Evolutionary conservation across 2,113 vertebrate species (phyloP).

Genomic region (Jacana jacana): DNA sequence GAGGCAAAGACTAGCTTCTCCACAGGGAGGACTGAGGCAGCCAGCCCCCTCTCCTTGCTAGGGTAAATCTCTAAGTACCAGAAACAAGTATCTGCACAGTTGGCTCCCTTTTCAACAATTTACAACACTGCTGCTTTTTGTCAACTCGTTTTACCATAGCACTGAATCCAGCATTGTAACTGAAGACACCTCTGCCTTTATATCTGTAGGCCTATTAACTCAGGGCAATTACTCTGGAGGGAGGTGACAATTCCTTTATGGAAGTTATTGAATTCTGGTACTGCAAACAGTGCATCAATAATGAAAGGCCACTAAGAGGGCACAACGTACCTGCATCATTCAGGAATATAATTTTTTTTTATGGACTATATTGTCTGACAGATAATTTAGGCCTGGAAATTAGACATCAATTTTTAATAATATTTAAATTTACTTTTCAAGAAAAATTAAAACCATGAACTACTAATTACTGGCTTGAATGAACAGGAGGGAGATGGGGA

Average conservation of each 20-base stretch:
- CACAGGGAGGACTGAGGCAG: not conserved
- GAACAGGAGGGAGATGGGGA: not conserved
- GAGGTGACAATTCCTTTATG: constrained; percentile 32
- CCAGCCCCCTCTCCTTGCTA: not conserved
- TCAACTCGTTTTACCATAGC: not conserved
- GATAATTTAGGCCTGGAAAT: not conserved
- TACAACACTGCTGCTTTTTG: not conserved
- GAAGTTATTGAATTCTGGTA: constrained; percentile 49
- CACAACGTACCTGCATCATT: not conserved
- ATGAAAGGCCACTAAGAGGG: not conserved
- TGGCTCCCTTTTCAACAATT: not conserved
- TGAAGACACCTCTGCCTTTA: not conserved
- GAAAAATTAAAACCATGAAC: not conserved
- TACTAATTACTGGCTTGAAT: not conserved
- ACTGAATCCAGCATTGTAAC: not conserved
- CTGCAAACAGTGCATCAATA: constrained; percentile 11
- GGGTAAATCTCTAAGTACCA: not conserved
- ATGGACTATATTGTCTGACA: not conserved
- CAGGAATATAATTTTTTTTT: not conserved
- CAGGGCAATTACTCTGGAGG: constrained; percentile 36
- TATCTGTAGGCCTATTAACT: constrained; percentile 26
- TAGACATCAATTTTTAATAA: constrained; percentile 6
- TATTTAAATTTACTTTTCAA: not conserved
- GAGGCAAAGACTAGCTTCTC: not conserved
- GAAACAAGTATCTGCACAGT: not conserved